Base-by-base conservation (phyloP, 30 jellyfish, hydroid and myxozoan species). In the Turritopsis dohrnii region DNA sequence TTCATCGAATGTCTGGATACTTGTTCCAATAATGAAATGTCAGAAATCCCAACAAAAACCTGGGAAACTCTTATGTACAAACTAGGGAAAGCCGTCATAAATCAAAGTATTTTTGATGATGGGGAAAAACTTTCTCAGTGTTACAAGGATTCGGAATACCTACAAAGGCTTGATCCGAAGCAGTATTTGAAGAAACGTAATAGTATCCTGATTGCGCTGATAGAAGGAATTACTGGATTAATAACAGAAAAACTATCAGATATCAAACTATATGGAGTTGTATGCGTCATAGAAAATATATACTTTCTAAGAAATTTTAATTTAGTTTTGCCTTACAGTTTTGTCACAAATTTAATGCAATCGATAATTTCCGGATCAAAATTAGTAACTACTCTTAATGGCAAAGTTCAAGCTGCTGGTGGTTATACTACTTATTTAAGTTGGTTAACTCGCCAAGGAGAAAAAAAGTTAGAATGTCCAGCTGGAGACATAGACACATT, bases 121-220 rank as follows among this genome's bases (percentile, higher is more conserved):
- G n/a, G n/a, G n/a, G n/a, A n/a, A n/a, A n/a, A n/a, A n/a, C n/a
- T n/a, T n/a, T n/a, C n/a, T n/a, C n/a, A n/a, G n/a, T n/a, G n/a
- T n/a, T n/a, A n/a, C n/a, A n/a, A n/a, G n/a, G n/a, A n/a, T n/a
- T n/a, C n/a, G n/a, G n/a, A n/a, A n/a, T n/a, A n/a, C n/a, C n/a
- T n/a, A n/a, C n/a, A n/a, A n/a, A n/a, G n/a, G n/a, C 73, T 60
- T 60, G 73, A 60, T 60, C 73, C 73, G 21, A 60, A 60, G 73
- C 22, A 60, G 73, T 60, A 18, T 60, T 18, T 60, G 21, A 18
- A 18, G 22, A 21, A 60, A 60, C 19, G 73, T 21, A 23, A 60
- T 18, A 60, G 73, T 23, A 60, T 60, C 21, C 73, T 60, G 73
- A 0, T 60, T 21, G 19, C 73, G 22, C 21, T 60, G 19, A 60